Conservation (phyloP, 2,797 vertebrate genomes). For the Pitangus sulphuratus region DNA sequence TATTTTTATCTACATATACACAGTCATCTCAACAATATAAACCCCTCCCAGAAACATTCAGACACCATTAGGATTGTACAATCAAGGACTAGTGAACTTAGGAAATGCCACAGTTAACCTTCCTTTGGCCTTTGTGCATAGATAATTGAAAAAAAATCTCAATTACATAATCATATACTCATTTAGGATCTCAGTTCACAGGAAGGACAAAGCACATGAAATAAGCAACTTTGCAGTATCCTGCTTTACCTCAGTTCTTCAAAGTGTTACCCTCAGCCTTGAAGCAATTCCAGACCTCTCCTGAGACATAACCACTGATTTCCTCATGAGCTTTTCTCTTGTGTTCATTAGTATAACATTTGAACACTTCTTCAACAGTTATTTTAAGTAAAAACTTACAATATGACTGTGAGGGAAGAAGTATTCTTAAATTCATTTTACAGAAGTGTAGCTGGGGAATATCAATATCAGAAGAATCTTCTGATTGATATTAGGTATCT, state of each 20-base stretch:
- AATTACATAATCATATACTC: conserved; percentile 36
- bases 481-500: background rate
- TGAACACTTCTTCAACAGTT: background rate
- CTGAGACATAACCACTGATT: background rate
- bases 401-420: background rate
- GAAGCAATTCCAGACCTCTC: background rate
- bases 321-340: background rate
- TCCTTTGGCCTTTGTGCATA: conserved; percentile 26
- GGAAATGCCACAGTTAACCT: conserved; percentile 65
- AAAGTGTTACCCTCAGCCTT: background rate
- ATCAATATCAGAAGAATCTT: background rate
- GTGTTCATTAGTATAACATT: background rate
- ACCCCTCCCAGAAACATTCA: background rate
- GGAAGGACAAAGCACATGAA: conserved; percentile 51
- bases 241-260: conserved; percentile 15
- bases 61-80: background rate
- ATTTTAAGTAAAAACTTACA: background rate
- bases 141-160: conserved; percentile 28
- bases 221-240: conserved; percentile 19
- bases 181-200: conserved; percentile 29
- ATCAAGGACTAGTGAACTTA: conserved; percentile 25
- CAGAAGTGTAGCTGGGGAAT: background rate
- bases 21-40: background rate
- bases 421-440: background rate
- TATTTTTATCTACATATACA: background rate